A percentile compares a stretch with the other conserved stretches of the same genome.
These are phyloP conservation scores for Drosophila takahashii DNA, from an alignment of 1,140 invertebrate genomes.

Conservation along the genomic window DNA sequence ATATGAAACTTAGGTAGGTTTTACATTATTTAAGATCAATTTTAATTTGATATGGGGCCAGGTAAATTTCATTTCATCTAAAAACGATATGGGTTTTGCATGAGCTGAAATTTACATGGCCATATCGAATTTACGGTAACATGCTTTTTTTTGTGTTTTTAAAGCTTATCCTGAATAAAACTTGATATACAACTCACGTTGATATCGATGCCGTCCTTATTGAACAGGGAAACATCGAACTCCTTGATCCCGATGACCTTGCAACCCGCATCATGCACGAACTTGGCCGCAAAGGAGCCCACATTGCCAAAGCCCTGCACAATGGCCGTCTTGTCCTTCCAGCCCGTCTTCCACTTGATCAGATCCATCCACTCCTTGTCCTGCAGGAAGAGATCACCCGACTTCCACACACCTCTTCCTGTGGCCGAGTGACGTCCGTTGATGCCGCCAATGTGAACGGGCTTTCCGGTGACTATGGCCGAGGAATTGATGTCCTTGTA, in stretches of 20 bases:
- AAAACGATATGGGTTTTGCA: too few species aligned
- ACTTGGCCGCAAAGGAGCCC: constrained; percentile 91
- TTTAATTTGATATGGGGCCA: too few species aligned
- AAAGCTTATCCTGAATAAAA: background rate
- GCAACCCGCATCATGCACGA: constrained; percentile 91
- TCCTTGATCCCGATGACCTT: constrained; percentile 93
- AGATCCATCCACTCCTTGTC: constrained; percentile 92
- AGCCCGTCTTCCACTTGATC: constrained; percentile 90
- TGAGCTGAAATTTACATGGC: too few species aligned
- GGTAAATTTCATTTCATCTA: too few species aligned
- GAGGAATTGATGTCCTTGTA: constrained; percentile 92
- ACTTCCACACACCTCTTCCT: constrained; percentile 94
- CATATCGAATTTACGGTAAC: too few species aligned
- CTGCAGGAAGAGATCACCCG: constrained; percentile 91
- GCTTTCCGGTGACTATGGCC: constrained; percentile 95
- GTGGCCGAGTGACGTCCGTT: constrained; percentile 95
- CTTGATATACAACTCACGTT: constrained; percentile 85
- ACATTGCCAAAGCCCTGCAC: constrained; percentile 97
- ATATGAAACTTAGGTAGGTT: too few species aligned
- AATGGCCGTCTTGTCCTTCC: constrained; percentile 92
- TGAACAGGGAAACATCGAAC: constrained; percentile 89
- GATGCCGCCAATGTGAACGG: constrained; percentile 90
- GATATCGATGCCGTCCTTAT: constrained; percentile 92
- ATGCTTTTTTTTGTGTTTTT: too few species aligned
- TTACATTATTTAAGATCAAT: too few species aligned